A percentile compares a stretch with the other conserved stretches of the same genome.
Evolutionary conservation across 92 coral and sea anemone species (phyloP).

Genomic region (Paragorgia papillata): DNA sequence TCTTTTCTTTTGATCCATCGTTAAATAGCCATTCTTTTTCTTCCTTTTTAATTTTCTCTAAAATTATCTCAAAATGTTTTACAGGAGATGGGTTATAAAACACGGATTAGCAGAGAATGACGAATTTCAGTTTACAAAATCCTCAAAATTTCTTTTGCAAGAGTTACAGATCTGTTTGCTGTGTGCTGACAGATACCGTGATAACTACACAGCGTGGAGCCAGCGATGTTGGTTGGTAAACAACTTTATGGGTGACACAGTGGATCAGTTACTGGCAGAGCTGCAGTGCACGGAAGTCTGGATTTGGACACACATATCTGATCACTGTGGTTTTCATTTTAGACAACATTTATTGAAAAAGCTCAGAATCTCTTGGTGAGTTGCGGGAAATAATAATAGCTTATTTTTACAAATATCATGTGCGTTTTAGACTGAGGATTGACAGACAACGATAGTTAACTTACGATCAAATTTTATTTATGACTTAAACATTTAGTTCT

Average conservation of each 20-base stretch:
- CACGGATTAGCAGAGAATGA: slow-evolving; percentile 62
- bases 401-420: background rate
- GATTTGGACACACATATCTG: slow-evolving; percentile 87
- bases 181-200: slow-evolving; percentile 78
- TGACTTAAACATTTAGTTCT: slow-evolving; percentile 55
- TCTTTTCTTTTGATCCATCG: too few relatives aligned
- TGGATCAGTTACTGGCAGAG: slow-evolving; percentile 61
- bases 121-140: slow-evolving; percentile 35
- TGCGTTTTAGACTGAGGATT: background rate
- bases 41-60: too few relatives aligned
- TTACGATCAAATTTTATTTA: background rate
- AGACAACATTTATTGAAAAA: slow-evolving; percentile 67
- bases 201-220: slow-evolving; percentile 90
- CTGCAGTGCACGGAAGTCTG: slow-evolving; percentile 66
- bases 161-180: slow-evolving; percentile 68
- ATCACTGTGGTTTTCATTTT: slow-evolving; percentile 81
- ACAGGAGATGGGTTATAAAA: slow-evolving; percentile 79
- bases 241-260: slow-evolving; percentile 59
- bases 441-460: background rate
- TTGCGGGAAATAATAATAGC: background rate
- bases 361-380: slow-evolving; percentile 73
- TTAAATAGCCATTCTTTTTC: too few relatives aligned
- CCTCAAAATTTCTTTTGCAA: slow-evolving; percentile 57
- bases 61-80: slow-evolving; percentile 1
- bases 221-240: slow-evolving; percentile 89